Evolutionary conservation across 2,888 invertebrate species (phyloP), one percentile per base, ranked within the genome.

Genomic region (Nephrotoma flavescens): DNA sequence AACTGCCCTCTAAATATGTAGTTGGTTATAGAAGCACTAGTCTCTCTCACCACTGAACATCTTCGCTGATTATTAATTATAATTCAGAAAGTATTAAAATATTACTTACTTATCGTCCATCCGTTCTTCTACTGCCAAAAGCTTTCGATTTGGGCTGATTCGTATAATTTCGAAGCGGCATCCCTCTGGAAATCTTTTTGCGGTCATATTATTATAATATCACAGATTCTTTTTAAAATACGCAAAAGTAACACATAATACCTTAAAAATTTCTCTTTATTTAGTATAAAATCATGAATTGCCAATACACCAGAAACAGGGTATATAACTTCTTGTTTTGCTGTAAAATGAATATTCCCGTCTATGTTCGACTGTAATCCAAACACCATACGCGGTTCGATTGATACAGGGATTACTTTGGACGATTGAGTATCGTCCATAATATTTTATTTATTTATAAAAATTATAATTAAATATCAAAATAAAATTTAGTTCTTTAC

Each of bases 231-330:
- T 31, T 41, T 86, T 83, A 45, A 41, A 45, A 41, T 84, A 11
- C 5, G 4, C 9, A 31, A 83, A 19, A 86, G 31, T 31, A 42
- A 42, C 83, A 44, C 85, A 12, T 12, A 42, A 86, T 41, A 90
- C 90, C 94, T 93, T 86, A 96, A 94, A 89, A 95, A 95, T 89
- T 94, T 94, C 90, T 97, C 97, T 88, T 94, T 94, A 89, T 94
- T 94, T 89, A 94, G 93, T 6, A 93, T 92, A 90, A 94, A 94
- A 90, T 96, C 95, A 89, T 97, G 96, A 87, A 96, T 92, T 0
- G 95, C 94, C 86, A 97, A 91, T 0, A 95, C 95, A 86, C 95
- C 95, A 86, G 96, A 97, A 44, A 95, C 95, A 0, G 96, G 96
- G 91, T 97, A 97, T 86, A 96, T 92, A 57, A 97, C 93, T 89